Base-by-base conservation (phyloP, 1,140 invertebrate species). In the Elymnias hypermnestra region DNA sequence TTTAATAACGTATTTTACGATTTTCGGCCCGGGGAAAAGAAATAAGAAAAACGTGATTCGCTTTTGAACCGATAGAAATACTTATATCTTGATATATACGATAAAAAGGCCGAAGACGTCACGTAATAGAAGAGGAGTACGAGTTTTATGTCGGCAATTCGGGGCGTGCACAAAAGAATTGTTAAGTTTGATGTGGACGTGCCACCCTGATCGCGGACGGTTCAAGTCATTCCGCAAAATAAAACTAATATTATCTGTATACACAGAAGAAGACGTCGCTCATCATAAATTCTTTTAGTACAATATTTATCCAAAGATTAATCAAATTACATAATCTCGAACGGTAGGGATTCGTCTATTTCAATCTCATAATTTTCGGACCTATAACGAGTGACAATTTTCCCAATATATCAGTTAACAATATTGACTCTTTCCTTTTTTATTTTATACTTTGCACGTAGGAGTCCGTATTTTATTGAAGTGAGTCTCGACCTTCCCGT, bases 121-220 rank as follows among this genome's bases (percentile, higher is more conserved):
- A 78, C 75, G 70, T 79, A 83, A 69, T 60, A 64, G 69, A 70
- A 72, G 64, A 67, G 72, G 62, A 69, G 72, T 64, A 56, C 56
- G 59, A 72, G 72, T 78, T 81, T 83, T 81, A 83, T 83, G 76
- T 76, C 60, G 62, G 76, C 69, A 73, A 81, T 83, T 83, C 67
- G 75, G 75, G 60, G 57, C 68, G 71, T 70, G 67, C 65, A 81
- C 74, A 81, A 81, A 83, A 83, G 76, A 83, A 81, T 76, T 73
- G 75, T 66, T 66, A 68, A 65, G 72, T 63, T 49, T 46, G 73
- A 63, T 57, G 57, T 39, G 63, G 51, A 75, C 75, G 69, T 72
- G 69, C 60, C 56, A 9, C 15, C 22, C 13, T 33, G 26, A 46
- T 26, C 29, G 40, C 21, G 10, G 36, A 36, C 36, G 19, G 28